Base-by-base conservation (phyloP, 2,888 invertebrate species). In the Proisotoma minuta region DNA sequence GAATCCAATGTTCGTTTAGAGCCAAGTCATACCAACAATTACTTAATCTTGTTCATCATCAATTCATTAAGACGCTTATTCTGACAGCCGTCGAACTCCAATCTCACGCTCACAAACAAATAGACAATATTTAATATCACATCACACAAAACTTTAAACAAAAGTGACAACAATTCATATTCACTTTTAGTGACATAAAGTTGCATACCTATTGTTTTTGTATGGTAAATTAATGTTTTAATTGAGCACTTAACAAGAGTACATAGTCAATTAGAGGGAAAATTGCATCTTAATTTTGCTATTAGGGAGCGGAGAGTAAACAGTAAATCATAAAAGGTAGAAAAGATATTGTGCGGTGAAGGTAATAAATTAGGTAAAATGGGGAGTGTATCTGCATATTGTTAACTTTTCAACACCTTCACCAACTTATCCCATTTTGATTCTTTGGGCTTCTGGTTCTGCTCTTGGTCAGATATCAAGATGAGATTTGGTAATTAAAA, bases 401-500 rank as follows among this genome's bases (percentile, higher is more conserved):
- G 18, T 43, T 43, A 43, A 43, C 5, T 43, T 18, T 18, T 43
- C 43, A n/a, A 43, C 43, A 43, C 43, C 43, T 43, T 43, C n/a
- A n/a, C 15, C 4, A 43, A 15, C n/a, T n/a, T 3, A 43, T 5
- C 4, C 15, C 20, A n/a, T 12, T 34, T 34, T 43, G 43, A n/a
- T 43, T n/a, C 4, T 43, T 18, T 20, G 43, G 15, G 43, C n/a
- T 43, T 43, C 43, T 15, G 18, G 20, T 3, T 3, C 43, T 43
- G 4, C 5, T 12, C 8, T 34, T 34, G 24, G 20, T 23, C 3
- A 49, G 20, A 15, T 49, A 15, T 24, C 49, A 20, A 49, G 5
- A 15, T 64, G 63, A 60, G 51, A 64, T 58, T 58, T 48, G 67
- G 62, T 64, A 67, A 67, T 67, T 67, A 67, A 62, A 64, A 62